Conservation (phyloP, 2,113 vertebrate species). For the Tursiops truncatus region DNA sequence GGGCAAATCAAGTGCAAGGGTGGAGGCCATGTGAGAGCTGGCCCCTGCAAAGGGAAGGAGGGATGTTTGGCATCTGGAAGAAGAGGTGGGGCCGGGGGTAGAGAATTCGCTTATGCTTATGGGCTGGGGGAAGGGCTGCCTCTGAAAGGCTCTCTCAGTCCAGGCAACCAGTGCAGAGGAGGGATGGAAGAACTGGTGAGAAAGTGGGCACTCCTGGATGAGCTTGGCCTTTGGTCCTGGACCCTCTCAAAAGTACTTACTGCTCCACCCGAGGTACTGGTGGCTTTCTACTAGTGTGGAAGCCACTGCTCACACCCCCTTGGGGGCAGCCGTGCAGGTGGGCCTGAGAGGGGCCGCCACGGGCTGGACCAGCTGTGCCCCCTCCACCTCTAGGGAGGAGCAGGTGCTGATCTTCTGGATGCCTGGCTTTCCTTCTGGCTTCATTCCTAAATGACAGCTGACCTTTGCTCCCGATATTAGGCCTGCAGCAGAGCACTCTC, state of each 20-base stretch:
- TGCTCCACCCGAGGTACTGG: neutral
- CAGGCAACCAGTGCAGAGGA: neutral
- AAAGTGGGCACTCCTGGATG: neutral
- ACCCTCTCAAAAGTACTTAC: neutral
- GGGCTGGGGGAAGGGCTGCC: neutral
- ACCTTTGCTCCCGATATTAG: slow-evolving; percentile 63
- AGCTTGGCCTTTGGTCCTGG: neutral
- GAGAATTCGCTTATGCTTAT: fast-evolving
- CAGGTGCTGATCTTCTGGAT: slow-evolving; percentile 61
- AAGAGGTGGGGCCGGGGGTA: neutral
- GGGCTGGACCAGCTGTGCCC: neutral
- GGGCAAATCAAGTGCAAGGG: neutral
- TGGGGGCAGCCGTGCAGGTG: neutral
- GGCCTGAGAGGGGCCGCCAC: neutral
- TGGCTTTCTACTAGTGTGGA: neutral
- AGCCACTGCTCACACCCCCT: neutral
- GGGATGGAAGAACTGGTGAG: neutral
- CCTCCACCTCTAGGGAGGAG: slow-evolving; percentile 11
- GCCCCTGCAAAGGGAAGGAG: neutral
- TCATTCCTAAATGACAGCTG: neutral
- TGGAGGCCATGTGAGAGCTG: neutral
- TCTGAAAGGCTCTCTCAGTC: neutral
- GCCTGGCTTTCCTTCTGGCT: slow-evolving; percentile 4
- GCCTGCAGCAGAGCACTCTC: slow-evolving; percentile 10
- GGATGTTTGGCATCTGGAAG: neutral